Evolutionary conservation across 2,888 invertebrate species (phyloP), one percentile per base, ranked within the genome.

Genomic region (Magallana nippona): DNA sequence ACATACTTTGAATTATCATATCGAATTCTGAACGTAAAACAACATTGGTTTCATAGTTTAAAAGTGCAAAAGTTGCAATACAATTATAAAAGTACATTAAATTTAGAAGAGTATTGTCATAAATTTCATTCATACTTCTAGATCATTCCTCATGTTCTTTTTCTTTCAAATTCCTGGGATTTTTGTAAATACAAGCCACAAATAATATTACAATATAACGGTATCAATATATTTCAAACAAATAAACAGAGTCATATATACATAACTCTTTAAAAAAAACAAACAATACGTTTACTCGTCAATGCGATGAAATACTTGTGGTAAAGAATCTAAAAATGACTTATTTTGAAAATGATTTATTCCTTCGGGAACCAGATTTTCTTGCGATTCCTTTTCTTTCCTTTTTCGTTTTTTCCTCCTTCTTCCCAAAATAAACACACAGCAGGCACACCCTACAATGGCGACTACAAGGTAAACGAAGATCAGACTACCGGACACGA

Each of bases 351-450:
- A 44, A 44, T 44, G 8, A 44, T 44, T 44, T 8, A 13, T 8
- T 71, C 32, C 15, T 15, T 27, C 15, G 71, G 71, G 15, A 27
- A 71, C 27, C 71, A 71, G 32, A 71, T 27, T 71, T 71, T 71
- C 71, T 27, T 71, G 71, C 15, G 71, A 71, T 15, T 71, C 71
- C 22, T 71, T 71, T 8, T 32, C 32, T 32, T 27, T 71, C 19
- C 32, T 71, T 15, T 8, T 22, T 19, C 27, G 27, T 13, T 27
- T 71, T 13, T 27, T 71, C 27, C 27, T 71, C 71, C 71, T 22
- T 15, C 71, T 71, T 71, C 71, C 27, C 32, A 71, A 71, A 71
- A 71, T 27, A 32, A 71, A 27, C 27, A 71, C 22, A 71, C 71
- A 71, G 15, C 71, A 71, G 10, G 27, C 27, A 71, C 71, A 71